Evolutionary conservation across 2,797 vertebrate species (phyloP).

Genomic region (Falco novaeseelandiae): DNA sequence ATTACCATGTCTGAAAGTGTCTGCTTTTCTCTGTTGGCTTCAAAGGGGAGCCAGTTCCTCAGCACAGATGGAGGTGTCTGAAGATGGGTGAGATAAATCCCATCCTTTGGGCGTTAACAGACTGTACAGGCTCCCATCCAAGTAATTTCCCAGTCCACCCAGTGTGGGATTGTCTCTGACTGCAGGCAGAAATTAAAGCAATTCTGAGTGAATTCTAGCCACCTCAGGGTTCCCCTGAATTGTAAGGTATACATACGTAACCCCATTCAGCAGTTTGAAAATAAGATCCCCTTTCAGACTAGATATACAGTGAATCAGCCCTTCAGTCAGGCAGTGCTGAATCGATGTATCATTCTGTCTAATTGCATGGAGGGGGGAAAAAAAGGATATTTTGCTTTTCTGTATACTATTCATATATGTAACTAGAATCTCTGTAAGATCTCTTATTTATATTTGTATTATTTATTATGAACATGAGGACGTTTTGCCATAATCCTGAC

Average conservation of each 20-base stretch:
- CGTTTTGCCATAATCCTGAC: not conserved
- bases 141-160: not conserved
- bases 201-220: not conserved
- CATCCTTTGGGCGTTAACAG: not conserved
- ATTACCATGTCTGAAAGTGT: not conserved
- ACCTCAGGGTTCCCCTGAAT: not conserved
- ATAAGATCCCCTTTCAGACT: not conserved
- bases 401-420: not conserved
- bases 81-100: not conserved
- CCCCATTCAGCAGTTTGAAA: not conserved
- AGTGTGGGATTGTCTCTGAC: not conserved
- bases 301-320: rapidly evolving
- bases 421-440: not conserved
- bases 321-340: not conserved
- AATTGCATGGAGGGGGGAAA: not conserved
- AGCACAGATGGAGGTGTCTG: not conserved
- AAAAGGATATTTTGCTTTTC: not conserved
- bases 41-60: not conserved
- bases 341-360: not conserved
- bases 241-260: not conserved
- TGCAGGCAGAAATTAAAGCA: not conserved
- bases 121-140: not conserved
- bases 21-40: not conserved
- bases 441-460: not conserved
- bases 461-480: not conserved